A percentile compares a stretch with the other conserved stretches of the same genome.
These are phyloP conservation scores for Pantherophis guttatus DNA, from an alignment of 2,113 vertebrate species.

Conservation along the genomic window DNA sequence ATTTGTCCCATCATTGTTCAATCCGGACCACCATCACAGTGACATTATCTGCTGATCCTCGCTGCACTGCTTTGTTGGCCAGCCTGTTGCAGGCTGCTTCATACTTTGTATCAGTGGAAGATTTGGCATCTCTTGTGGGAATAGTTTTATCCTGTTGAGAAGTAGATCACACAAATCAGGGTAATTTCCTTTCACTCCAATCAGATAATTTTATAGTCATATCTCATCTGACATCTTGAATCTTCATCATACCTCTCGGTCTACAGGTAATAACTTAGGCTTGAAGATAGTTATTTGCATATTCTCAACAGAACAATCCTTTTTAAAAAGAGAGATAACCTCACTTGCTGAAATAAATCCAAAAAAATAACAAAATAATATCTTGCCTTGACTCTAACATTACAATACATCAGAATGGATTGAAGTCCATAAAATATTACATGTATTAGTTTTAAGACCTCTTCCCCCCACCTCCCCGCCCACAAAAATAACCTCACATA, in stretches of 20 bases:
- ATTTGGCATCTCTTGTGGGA: constrained; percentile 71
- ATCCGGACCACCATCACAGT: constrained; percentile 88
- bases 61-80: constrained; percentile 88
- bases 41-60: constrained; percentile 93
- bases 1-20: constrained; percentile 66
- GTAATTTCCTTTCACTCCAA: background rate
- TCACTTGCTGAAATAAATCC: background rate
- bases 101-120: constrained; percentile 65
- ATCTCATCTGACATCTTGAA: background rate
- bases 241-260: background rate
- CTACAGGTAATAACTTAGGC: background rate
- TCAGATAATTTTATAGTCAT: background rate
- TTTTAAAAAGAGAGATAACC: background rate
- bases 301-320: background rate
- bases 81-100: constrained; percentile 87
- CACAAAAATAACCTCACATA: background rate
- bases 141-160: constrained; percentile 74
- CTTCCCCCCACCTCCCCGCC: no score
- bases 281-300: background rate
- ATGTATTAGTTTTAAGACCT: background rate
- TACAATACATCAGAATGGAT: background rate
- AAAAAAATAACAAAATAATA: background rate
- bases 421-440: background rate
- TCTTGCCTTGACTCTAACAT: background rate
- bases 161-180: background rate